Evolutionary conservation across 1,140 invertebrate species (phyloP), one percentile per base, ranked within the genome.

Genomic region (Paraescarpia echinospica): DNA sequence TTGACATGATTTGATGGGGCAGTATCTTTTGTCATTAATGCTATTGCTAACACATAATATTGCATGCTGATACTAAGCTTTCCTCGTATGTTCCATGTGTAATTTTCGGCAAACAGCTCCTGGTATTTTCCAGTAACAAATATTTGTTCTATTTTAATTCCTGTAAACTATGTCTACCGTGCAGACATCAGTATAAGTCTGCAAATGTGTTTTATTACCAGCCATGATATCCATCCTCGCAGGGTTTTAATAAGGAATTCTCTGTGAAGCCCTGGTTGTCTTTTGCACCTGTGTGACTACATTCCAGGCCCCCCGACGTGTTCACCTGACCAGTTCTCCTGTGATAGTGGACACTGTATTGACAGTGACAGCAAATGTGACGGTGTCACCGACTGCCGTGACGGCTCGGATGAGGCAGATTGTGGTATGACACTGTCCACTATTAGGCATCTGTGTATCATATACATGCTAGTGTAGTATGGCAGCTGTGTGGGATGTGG

Each of bases 311-410:
- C 35, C 35, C 0, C 35, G n/a, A 41, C 34, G 4, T 90, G 90
- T 90, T 22, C 34, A 33, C 90, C 33, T 27, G 94, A 94, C 91
- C 94, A 96, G 93, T 94, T 94, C 90, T 93, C 94, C 95, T 98
- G 97, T 95, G 94, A 95, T 59, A 97, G 97, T 95, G 97, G 96
- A 95, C 97, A 96, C 94, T 98, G 97, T 96, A 97, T 98, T 95
- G 97, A 97, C 93, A 94, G 95, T 94, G 96, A 96, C 93, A 97
- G 97, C 94, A 97, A 97, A 95, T 98, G 98, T 97, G 98, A 98
- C 97, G 98, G 98, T 96, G 97, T 97, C 96, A 97, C 97, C 96
- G 98, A 99, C 97, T 99, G 98, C 96, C 97, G 97, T 96, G 98
- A 99, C n/a, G 91, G 91, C n/a, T 35, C 34, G 2, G 91, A 91